A percentile compares a stretch with the other conserved stretches of the same genome.
These are phyloP conservation scores for Chaetodon auriga DNA, from an alignment of 2,113 vertebrate genomes.

Conservation along the genomic window DNA sequence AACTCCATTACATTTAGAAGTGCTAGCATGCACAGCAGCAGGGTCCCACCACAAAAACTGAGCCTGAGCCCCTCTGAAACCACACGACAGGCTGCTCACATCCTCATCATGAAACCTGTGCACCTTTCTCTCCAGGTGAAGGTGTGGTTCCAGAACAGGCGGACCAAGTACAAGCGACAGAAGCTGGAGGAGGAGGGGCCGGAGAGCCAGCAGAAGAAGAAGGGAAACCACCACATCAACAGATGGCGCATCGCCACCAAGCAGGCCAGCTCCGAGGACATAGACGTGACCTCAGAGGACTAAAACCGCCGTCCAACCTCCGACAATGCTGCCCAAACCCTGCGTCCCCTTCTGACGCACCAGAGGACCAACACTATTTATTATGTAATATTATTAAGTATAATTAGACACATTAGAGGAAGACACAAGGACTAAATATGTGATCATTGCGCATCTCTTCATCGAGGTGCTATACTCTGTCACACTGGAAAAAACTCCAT, in stretches of 20 bases:
- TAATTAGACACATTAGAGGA: conserved; percentile 72
- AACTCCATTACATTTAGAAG: neutral
- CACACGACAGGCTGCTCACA: no score
- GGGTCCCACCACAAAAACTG: neutral
- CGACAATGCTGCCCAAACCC: neutral
- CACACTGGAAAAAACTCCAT: conserved; percentile 18
- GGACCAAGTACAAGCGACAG: conserved; percentile 98
- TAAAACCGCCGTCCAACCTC: conserved; percentile 36
- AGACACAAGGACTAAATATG: conserved; percentile 52
- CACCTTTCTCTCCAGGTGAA: conserved; percentile 88
- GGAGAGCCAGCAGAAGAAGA: conserved; percentile 96
- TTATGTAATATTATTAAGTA: conserved; percentile 81
- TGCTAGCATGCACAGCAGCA: neutral
- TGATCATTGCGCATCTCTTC: conserved; percentile 45
- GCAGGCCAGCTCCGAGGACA: conserved; percentile 93
- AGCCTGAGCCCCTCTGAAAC: neutral
- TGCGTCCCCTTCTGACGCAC: conserved; percentile 27
- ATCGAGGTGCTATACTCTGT: conserved; percentile 22
- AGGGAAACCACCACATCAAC: conserved; percentile 97
- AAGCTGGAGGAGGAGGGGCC: conserved; percentile 98
- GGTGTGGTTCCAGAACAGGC: conserved; percentile 98
- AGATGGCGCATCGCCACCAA: conserved; percentile 98
- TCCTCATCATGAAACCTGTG: neutral
- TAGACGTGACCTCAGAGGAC: conserved; percentile 96
- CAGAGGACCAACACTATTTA: conserved; percentile 85